Evolutionary conservation across 2,113 vertebrate species (phyloP).

Genomic region (Psophia crepitans): DNA sequence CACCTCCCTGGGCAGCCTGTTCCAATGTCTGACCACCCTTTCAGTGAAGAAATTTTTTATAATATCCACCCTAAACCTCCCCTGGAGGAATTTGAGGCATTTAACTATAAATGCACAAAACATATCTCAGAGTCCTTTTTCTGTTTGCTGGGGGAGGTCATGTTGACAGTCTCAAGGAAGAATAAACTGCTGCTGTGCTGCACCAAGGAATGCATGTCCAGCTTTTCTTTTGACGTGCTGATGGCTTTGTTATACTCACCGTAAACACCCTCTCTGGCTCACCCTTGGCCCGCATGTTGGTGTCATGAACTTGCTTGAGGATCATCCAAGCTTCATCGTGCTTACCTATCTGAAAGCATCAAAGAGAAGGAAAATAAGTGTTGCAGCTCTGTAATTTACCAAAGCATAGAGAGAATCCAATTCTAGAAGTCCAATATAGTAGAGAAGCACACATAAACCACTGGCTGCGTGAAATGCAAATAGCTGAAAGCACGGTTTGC

Average conservation of each 20-base stretch:
- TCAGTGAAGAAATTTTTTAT: no score
- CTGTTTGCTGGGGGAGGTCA: background rate
- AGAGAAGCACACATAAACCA: background rate
- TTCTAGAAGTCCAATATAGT: background rate
- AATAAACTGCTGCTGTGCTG: background rate
- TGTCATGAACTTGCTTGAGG: constrained; percentile 92
- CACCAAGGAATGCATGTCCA: background rate
- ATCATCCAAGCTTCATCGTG: constrained; percentile 99
- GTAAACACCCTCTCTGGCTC: constrained; percentile 94
- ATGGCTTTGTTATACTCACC: constrained; percentile 70
- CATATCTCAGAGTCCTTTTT: background rate
- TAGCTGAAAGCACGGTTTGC: background rate
- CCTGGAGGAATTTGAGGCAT: no score
- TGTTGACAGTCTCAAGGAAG: background rate
- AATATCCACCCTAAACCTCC: no score
- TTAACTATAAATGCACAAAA: background rate
- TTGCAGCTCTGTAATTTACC: background rate
- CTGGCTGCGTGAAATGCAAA: background rate
- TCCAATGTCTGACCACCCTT: no score
- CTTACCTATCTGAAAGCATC: constrained; percentile 82
- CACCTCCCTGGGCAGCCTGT: no score
- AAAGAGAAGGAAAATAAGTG: background rate
- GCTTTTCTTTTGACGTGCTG: background rate
- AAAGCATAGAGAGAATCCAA: background rate
- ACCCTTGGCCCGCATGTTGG: constrained; percentile 96